Evolutionary conservation across 1,140 invertebrate genomes (phyloP).

Genomic region (Orius insidiosus): DNA sequence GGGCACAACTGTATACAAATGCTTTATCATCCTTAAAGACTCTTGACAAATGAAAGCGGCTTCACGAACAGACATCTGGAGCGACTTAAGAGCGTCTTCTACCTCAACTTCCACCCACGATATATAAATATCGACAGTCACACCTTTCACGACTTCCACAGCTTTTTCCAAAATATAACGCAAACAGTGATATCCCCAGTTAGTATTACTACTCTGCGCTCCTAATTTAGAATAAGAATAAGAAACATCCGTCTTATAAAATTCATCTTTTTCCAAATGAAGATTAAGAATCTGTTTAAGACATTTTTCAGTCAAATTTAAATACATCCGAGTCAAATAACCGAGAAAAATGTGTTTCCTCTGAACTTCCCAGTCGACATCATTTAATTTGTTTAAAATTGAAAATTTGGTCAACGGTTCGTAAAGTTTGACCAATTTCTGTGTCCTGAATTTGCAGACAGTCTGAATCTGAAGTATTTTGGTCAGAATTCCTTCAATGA

Average conservation of each 20-base stretch:
- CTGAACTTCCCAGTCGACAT: background rate
- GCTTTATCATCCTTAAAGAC: background rate
- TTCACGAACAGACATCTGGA: constrained; percentile 1
- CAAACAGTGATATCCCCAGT: constrained; percentile 1
- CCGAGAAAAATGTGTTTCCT: constrained; percentile 2
- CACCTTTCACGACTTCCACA: constrained; percentile 1
- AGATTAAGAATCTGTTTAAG: background rate
- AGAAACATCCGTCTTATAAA: background rate
- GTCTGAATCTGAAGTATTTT: constrained; percentile 6
- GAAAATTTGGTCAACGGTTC: background rate
- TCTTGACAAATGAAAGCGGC: background rate
- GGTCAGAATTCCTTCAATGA: background rate
- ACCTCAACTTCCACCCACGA: constrained; percentile 4
- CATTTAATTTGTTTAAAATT: background rate
- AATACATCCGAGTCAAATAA: background rate
- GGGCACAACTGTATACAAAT: background rate
- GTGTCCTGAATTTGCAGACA: background rate
- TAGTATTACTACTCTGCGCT: background rate
- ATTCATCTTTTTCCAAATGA: background rate
- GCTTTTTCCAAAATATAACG: constrained; percentile 1
- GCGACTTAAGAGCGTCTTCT: constrained; percentile 1
- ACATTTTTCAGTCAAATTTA: background rate
- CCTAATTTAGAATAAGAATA: constrained; percentile 1
- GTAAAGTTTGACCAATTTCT: constrained; percentile 4
- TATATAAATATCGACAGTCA: constrained; percentile 1